phyloP scores from a whole-genome alignment of 1,140 invertebrate species.

The Antheraea mylitta region DNA sequence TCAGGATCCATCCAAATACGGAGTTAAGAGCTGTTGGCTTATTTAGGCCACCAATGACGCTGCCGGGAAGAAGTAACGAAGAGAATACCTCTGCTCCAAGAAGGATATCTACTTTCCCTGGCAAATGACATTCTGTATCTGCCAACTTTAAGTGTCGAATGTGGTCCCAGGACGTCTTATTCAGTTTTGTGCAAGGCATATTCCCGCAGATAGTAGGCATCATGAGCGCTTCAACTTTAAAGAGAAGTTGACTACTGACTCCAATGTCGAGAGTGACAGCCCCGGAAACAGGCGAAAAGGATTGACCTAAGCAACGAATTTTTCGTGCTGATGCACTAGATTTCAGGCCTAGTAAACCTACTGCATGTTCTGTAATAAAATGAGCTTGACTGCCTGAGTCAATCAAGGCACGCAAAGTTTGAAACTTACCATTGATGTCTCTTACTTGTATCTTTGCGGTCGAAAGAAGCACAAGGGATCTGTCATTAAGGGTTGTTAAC shows the following conservation, averaged over 20 bases:
- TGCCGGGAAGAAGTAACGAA: not conserved
- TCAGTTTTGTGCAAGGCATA: not conserved
- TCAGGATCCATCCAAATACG: slow-evolving; percentile 11
- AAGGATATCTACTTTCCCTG: not conserved
- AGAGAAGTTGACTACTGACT: not conserved
- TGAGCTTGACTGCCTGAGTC: slow-evolving; percentile 13
- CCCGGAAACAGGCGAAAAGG: too few species aligned
- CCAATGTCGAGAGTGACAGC: too few species aligned
- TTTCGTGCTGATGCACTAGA: too few species aligned
- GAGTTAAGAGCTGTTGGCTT: slow-evolving; percentile 8
- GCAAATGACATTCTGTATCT: not conserved
- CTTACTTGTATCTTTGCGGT: not conserved
- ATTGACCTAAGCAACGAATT: too few species aligned
- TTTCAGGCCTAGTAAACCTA: not conserved
- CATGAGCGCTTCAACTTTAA: not conserved
- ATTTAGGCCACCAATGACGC: not conserved
- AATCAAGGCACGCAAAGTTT: slow-evolving; percentile 3
- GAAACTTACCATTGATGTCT: not conserved
- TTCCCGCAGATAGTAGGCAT: not conserved
- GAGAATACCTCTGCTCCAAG: not conserved
- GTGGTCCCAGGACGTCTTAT: not conserved
- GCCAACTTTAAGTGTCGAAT: not conserved
- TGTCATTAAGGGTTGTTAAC: not conserved
- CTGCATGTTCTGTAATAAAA: slow-evolving; percentile 13
- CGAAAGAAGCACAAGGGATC: not conserved